Evolutionary conservation across 2,888 invertebrate genomes (phyloP), one percentile per base, ranked within the genome.

Genomic region (Tetragonula carbonaria): DNA sequence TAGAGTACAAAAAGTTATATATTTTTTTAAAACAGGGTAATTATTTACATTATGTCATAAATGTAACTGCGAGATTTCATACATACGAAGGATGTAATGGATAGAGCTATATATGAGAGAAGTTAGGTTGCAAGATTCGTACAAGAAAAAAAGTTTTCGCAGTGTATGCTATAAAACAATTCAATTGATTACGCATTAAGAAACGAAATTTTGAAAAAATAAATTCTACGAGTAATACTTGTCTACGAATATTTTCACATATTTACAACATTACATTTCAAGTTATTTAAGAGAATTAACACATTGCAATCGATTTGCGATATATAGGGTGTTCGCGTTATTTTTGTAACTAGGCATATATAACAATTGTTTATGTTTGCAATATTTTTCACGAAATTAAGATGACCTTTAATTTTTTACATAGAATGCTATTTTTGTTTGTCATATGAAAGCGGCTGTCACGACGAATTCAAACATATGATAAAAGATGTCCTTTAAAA

Each of bases 1-100:
- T 82, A 68, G 55, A 84, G 85, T 88, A 88, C 63, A 88, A 88
- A 86, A 87, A 82, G 71, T 82, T 80, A 70, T 80, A 79, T 71
- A 38, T 73, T 38, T 76, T 45, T 72, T 68, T 78, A 68, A 74
- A 88, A 80, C 74, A 74, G 68, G 76, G 80, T 67, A 82, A 77
- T 68, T 87, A 88, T 87, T 79, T 89, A 89, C 83, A 89, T 55
- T 70, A 66, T 71, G 18, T 70, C 72, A 74, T 71, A 51, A 73
- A 59, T 38, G 45, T 4, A 72, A 57, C 18, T 72, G 55, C 21
- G 21, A 14, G n/a, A 21, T 70, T 28, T 71, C 53, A 4, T 74
- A 57, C 55, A 67, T 80, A 16, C 18, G n/a, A 70, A 74, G 51
- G 28, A 59, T 66, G 23, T 45, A 13, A 65, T 65, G 57, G 21